A percentile compares a stretch with the other conserved stretches of the same genome.
Conservation (phyloP, 2,888 invertebrate genomes). For the Trilocha varians region DNA sequence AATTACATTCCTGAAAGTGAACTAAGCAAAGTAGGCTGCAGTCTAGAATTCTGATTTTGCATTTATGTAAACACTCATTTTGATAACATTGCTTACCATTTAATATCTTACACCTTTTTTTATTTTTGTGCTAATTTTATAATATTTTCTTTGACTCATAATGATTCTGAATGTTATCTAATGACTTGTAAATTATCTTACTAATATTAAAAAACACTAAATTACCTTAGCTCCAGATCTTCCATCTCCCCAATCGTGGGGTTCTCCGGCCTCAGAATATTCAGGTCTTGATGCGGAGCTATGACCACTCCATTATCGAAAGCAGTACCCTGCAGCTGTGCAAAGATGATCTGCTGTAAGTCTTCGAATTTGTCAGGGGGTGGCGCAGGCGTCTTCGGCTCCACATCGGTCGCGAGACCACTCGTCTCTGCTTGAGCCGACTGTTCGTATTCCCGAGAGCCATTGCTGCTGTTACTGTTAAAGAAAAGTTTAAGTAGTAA, state of each 20-base stretch:
- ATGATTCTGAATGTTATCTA: too few species aligned
- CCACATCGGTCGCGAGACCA: conserved; percentile 33
- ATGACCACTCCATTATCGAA: conserved; percentile 67
- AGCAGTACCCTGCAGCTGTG: conserved; percentile 62
- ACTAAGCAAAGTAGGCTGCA: too few species aligned
- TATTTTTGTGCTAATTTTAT: too few species aligned
- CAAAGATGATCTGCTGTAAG: conserved; percentile 68
- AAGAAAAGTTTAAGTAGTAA: conserved; percentile 6
- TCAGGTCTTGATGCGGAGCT: conserved; percentile 68
- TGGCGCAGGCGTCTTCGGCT: conserved; percentile 49
- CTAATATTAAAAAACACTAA: background rate
- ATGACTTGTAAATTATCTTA: background rate
- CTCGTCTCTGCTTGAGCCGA: conserved; percentile 61
- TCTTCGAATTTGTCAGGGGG: conserved; percentile 77
- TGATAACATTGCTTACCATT: too few species aligned
- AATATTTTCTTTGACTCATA: too few species aligned
- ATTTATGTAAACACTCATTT: too few species aligned
- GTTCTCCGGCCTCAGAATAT: conserved; percentile 72
- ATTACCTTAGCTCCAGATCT: conserved; percentile 71
- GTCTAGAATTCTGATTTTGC: too few species aligned
- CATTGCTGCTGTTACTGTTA: conserved; percentile 53
- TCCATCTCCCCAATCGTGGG: conserved; percentile 82
- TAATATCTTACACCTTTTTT: too few species aligned
- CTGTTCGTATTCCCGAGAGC: conserved; percentile 60
- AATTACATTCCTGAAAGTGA: too few species aligned